Conservation (phyloP, 1,140 invertebrate genomes). For the Drosophila kikkawai region DNA sequence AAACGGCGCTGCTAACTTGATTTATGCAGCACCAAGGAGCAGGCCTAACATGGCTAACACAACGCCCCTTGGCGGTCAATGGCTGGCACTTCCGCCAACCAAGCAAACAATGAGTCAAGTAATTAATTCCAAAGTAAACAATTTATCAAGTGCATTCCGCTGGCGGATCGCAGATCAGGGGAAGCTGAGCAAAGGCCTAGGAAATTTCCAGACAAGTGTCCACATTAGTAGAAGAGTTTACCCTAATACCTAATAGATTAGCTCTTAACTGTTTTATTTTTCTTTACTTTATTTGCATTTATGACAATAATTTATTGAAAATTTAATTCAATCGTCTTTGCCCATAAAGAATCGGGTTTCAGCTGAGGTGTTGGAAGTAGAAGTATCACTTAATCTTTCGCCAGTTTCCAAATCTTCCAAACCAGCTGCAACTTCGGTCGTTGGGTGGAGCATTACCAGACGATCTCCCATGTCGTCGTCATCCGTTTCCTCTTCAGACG, state of each 20-base stretch:
- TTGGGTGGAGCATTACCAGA: background rate
- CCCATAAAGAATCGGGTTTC: background rate
- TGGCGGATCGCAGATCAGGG: background rate
- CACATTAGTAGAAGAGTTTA: too few species aligned
- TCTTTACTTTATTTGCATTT: background rate
- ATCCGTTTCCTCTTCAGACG: background rate
- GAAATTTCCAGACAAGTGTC: background rate
- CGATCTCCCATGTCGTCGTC: background rate
- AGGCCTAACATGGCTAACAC: slow-evolving; percentile 28
- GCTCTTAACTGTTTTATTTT: background rate
- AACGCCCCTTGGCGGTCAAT: slow-evolving; percentile 44
- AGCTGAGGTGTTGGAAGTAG: background rate
- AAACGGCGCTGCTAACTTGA: slow-evolving; percentile 75
- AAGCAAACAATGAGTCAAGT: slow-evolving; percentile 75
- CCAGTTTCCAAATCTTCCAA: background rate
- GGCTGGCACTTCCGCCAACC: slow-evolving; percentile 52
- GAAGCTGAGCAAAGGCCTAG: background rate
- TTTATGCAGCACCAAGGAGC: slow-evolving; percentile 62
- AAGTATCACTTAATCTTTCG: background rate
- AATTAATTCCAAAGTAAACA: slow-evolving; percentile 82
- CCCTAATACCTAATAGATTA: background rate
- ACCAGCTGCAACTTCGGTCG: background rate
- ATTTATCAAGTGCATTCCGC: slow-evolving; percentile 72
- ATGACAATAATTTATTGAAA: background rate
- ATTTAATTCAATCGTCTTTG: background rate